Percentiles rank a stretch among this genome's conserved stretches.
These are phyloP conservation scores for Didymodactylos carnosus DNA, from an alignment of 2,888 invertebrate genomes.

Conservation along the genomic window DNA sequence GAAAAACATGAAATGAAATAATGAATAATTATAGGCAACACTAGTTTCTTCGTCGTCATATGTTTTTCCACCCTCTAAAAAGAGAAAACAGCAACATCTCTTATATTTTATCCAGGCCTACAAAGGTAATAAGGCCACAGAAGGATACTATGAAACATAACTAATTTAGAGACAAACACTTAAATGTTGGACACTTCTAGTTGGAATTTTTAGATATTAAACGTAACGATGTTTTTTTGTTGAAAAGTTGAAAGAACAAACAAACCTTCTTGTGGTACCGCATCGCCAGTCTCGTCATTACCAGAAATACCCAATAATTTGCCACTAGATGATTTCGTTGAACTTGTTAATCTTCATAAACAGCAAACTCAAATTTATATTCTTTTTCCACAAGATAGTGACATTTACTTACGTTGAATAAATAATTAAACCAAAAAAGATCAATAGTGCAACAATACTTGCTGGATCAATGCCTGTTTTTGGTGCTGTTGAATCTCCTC, in stretches of 20 bases:
- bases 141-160: no score
- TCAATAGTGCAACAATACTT: not conserved
- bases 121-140: no score
- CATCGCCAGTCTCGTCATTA: not conserved
- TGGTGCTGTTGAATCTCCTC: not conserved
- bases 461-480: not conserved
- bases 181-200: no score
- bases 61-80: conserved; percentile 36
- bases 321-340: not conserved
- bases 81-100: no score
- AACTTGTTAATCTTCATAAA: not conserved
- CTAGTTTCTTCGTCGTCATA: conserved; percentile 73
- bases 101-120: no score
- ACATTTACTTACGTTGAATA: not conserved
- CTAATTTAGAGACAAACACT: no score
- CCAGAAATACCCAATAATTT: not conserved
- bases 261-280: not conserved
- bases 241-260: no score
- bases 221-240: no score
- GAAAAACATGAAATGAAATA: conserved; percentile 87
- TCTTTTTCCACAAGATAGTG: not conserved
- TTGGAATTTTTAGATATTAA: no score
- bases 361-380: not conserved
- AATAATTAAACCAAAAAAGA: not conserved
- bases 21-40: conserved; percentile 81